These are phyloP conservation scores for Smutsia gigantea DNA, from an alignment of 2,797 vertebrate species.

Conservation along the genomic window DNA sequence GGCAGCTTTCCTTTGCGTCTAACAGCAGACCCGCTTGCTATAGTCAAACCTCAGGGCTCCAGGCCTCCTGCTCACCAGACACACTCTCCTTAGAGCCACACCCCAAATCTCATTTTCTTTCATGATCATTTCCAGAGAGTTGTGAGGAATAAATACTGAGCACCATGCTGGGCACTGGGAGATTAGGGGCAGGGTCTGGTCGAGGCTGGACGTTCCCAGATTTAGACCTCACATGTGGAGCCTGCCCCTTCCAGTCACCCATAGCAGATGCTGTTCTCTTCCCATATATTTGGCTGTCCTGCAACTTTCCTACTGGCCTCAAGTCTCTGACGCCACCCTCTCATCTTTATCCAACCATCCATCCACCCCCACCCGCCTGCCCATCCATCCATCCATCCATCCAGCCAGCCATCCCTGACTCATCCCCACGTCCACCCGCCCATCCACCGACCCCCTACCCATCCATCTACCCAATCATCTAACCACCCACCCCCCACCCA, in stretches of 20 bases:
- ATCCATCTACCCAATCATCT: too few relatives aligned
- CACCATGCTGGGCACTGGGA: not conserved
- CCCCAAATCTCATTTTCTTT: not conserved
- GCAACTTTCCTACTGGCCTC: not conserved
- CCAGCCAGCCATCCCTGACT: not conserved
- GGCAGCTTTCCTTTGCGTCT: not conserved
- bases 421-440: not conserved
- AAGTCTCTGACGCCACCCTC: not conserved
- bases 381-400: not conserved
- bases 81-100: not conserved
- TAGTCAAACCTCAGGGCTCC: not conserved
- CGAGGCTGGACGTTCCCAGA: rapidly evolving
- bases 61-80: not conserved
- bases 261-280: rapidly evolving
- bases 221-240: rapidly evolving
- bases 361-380: too few relatives aligned
- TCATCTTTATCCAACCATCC: not conserved
- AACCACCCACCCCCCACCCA: too few relatives aligned
- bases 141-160: not conserved
- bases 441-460: too few relatives aligned
- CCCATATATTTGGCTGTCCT: not conserved
- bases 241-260: not conserved
- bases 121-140: not conserved
- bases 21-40: rapidly evolving
- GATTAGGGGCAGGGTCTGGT: not conserved